These are phyloP conservation scores for Pomatorhinus ruficollis DNA, from an alignment of 2,113 vertebrate genomes.

Conservation along the genomic window DNA sequence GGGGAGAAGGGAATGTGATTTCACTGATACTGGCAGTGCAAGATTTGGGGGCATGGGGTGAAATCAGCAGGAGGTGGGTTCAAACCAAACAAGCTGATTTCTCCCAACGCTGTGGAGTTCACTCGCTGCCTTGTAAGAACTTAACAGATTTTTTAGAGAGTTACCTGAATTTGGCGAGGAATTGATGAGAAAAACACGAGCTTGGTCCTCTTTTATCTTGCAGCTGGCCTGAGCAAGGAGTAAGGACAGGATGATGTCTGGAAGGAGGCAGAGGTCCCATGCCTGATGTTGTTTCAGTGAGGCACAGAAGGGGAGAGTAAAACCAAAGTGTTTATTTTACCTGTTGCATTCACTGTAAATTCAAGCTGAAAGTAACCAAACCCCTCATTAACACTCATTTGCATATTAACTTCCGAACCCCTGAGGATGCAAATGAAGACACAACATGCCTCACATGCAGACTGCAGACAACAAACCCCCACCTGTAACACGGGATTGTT, in stretches of 20 bases:
- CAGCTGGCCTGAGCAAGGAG: neutral
- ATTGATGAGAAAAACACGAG: neutral
- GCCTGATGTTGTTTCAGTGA: neutral
- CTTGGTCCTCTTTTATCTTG: neutral
- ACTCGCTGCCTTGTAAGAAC: neutral
- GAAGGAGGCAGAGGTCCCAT: neutral
- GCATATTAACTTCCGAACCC: neutral
- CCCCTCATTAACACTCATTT: neutral
- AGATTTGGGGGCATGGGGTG: neutral
- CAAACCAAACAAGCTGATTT: neutral
- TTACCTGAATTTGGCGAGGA: neutral
- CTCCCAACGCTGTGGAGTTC: fast-evolving
- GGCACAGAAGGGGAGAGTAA: neutral
- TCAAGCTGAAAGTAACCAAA: neutral
- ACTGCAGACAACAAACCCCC: neutral
- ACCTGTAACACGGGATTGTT: fast-evolving
- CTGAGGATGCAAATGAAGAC: neutral
- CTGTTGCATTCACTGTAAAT: neutral
- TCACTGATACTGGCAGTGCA: fast-evolving
- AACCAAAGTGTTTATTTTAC: neutral
- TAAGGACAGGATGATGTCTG: neutral
- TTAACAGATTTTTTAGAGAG: neutral
- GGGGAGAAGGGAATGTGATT: fast-evolving
- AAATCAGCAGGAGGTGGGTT: neutral
- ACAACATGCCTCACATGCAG: neutral